Evolutionary conservation across 2,797 vertebrate species (phyloP).

Genomic region (Rhyacichthys aspro): DNA sequence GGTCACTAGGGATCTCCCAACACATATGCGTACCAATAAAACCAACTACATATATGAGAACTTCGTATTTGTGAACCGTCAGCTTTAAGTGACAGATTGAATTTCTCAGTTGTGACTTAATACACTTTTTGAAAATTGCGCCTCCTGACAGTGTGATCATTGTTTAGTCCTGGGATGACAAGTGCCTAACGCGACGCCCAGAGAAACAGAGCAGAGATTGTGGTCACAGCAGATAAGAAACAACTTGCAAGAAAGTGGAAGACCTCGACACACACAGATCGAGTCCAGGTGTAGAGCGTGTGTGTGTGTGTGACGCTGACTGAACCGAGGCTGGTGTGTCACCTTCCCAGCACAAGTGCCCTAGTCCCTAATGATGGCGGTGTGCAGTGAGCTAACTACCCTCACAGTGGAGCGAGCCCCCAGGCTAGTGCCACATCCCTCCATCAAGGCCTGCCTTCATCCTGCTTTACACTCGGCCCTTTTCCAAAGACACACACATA

Average conservation of each 20-base stretch:
- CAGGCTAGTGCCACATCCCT: conserved; percentile 85
- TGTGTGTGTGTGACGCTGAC: conserved; percentile 61
- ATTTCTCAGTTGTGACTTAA: no score
- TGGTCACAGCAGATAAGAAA: conserved; percentile 24
- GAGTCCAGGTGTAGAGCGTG: conserved; percentile 56
- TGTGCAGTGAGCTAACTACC: conserved; percentile 83
- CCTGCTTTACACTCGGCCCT: conserved; percentile 81
- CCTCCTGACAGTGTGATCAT: conserved; percentile 5
- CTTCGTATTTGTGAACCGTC: no score
- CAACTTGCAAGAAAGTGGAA: conserved; percentile 32
- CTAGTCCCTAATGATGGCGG: conserved; percentile 84
- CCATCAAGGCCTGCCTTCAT: conserved; percentile 85
- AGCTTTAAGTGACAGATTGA: no score
- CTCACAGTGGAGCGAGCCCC: conserved; percentile 83
- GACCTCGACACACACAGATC: conserved; percentile 20
- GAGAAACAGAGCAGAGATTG: conserved; percentile 1
- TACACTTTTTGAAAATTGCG: not conserved
- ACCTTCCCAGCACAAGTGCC: conserved; percentile 75
- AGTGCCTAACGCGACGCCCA: conserved; percentile 15
- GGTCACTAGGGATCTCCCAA: no score
- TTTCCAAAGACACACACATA: conserved; percentile 77
- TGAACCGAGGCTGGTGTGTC: conserved; percentile 67
- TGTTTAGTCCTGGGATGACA: conserved; percentile 1
- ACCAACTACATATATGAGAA: no score
- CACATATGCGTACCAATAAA: no score